Percentiles rank a stretch among this genome's conserved stretches.
Conservation (phyloP, 2,797 vertebrate species). For the Pipistrellus nathusii region DNA sequence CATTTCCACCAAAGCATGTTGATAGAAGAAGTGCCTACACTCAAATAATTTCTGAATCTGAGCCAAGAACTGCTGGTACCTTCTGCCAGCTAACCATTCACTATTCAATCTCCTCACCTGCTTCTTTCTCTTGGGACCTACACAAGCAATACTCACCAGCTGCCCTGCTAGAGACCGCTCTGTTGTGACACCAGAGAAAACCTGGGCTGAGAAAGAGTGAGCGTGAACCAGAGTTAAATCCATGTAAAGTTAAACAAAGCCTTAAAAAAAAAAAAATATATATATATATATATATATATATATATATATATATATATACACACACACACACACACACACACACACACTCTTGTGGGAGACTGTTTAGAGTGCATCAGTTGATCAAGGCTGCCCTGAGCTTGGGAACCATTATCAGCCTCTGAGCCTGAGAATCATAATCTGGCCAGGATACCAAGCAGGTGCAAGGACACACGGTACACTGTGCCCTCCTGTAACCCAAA, state of each 20-base stretch:
- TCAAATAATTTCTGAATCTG: constrained; percentile 60
- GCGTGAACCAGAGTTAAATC: not conserved
- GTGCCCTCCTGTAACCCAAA: no score
- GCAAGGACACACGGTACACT: no score
- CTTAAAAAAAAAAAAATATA: not conserved
- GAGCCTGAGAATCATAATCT: no score
- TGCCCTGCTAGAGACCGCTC: constrained; percentile 43
- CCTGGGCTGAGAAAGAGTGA: not conserved
- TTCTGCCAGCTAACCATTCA: constrained; percentile 44
- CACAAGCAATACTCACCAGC: constrained; percentile 41
- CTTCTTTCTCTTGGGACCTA: constrained; percentile 35
- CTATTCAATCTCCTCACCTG: constrained; percentile 62
- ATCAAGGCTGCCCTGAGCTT: no score
- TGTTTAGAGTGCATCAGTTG: no score
- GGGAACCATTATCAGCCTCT: no score
- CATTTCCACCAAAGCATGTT: constrained; percentile 45
- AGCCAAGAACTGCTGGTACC: constrained; percentile 47
- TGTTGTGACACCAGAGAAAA: not conserved
- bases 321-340: no score
- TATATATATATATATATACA: not conserved
- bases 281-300: not conserved
- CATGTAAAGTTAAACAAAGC: not conserved
- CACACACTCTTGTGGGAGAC: not conserved
- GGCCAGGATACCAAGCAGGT: no score
- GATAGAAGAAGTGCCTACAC: constrained; percentile 29